Percentiles rank a stretch among this genome's conserved stretches.
Conservation (phyloP, 2,888 invertebrate genomes). For the Abrostola tripartita region DNA sequence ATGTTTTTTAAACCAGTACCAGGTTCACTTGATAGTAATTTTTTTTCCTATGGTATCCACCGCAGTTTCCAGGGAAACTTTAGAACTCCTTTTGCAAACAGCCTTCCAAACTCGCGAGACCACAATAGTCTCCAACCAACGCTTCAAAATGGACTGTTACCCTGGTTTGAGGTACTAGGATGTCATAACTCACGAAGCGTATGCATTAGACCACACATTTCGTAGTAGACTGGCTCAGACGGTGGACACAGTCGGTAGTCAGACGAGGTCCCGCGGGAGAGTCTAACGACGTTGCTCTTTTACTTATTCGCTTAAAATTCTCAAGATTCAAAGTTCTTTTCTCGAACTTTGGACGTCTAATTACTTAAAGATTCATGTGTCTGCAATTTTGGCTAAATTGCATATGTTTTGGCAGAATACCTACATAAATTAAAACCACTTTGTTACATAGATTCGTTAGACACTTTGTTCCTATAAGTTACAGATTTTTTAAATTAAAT, state of each 20-base stretch:
- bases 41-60: no score
- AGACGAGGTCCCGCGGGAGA: slow-evolving; percentile 26
- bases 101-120: no score
- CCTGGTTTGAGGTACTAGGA: slow-evolving; percentile 5
- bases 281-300: slow-evolving; percentile 44
- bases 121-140: neutral
- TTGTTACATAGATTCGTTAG: neutral
- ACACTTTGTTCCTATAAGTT: no score
- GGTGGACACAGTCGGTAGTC: slow-evolving; percentile 24
- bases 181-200: slow-evolving; percentile 2
- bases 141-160: neutral
- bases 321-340: slow-evolving; percentile 36
- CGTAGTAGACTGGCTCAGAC: slow-evolving; percentile 16
- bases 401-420: slow-evolving; percentile 3
- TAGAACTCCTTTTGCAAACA: no score
- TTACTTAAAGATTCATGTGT: slow-evolving; percentile 46
- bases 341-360: slow-evolving; percentile 33
- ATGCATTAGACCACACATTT: slow-evolving; percentile 19
- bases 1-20: no score
- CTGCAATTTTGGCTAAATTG: slow-evolving; percentile 21
- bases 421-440: neutral
- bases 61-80: no score
- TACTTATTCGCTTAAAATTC: slow-evolving; percentile 29
- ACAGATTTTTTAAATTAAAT: neutral
- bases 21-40: no score